These are phyloP conservation scores for Eumeta japonica DNA, from an alignment of 1,140 invertebrate genomes.

Conservation along the genomic window DNA sequence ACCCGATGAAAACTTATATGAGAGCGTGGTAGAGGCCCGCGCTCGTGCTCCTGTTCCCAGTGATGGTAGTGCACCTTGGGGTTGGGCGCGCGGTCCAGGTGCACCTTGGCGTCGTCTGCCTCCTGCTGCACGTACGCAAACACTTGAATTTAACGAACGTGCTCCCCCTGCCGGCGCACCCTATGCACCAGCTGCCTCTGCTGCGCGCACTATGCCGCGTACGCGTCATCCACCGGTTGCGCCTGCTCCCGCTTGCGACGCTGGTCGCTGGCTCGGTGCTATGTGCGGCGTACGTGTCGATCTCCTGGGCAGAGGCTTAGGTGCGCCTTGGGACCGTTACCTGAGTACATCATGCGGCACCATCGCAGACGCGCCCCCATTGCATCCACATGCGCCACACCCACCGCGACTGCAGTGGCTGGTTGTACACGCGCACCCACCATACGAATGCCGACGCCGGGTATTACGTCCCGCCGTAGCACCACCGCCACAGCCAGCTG, in stretches of 20 bases:
- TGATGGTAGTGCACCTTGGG: conserved; percentile 4
- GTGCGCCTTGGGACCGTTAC: too few species aligned
- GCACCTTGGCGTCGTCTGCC: conserved; percentile 18
- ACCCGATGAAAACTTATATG: conserved; percentile 5
- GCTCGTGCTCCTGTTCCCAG: conserved; percentile 8
- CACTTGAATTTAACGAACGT: conserved; percentile 32
- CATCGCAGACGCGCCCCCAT: conserved; percentile 17
- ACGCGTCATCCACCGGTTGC: conserved; percentile 4
- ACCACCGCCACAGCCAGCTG: neutral
- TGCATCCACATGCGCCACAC: conserved; percentile 14
- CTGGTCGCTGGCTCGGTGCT: conserved; percentile 10
- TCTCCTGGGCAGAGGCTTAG: conserved; percentile 1
- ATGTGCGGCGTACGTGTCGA: conserved; percentile 10
- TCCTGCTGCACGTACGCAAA: conserved; percentile 30
- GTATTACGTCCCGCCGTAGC: conserved; percentile 9
- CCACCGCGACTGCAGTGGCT: conserved; percentile 12
- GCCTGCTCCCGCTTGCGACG: conserved; percentile 9
- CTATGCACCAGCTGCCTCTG: neutral
- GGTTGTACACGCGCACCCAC: too few species aligned
- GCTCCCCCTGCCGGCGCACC: conserved; percentile 7
- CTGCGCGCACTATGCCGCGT: conserved; percentile 2
- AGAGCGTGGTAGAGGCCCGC: conserved; percentile 4
- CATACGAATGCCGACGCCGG: too few species aligned
- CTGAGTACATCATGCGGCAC: conserved; percentile 27
- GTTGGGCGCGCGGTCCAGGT: conserved; percentile 11